Percentiles rank a stretch among this genome's conserved stretches.
These are phyloP conservation scores for Leguminivora glycinivorella DNA, from an alignment of 1,140 invertebrate genomes.

Conservation along the genomic window DNA sequence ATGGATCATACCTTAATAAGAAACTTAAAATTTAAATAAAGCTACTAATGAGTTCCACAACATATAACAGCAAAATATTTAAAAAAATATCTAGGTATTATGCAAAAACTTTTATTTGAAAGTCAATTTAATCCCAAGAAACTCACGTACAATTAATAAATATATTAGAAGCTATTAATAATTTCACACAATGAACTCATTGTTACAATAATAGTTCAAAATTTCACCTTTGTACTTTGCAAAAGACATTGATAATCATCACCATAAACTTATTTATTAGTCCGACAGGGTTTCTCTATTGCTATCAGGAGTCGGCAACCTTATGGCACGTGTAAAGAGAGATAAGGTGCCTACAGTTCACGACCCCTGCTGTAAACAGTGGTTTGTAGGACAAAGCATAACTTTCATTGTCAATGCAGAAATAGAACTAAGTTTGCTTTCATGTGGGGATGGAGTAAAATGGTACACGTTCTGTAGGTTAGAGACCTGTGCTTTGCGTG, in stretches of 20 bases:
- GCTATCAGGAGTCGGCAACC: slow-evolving; percentile 9
- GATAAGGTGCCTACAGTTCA: slow-evolving; percentile 1
- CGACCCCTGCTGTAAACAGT: slow-evolving; percentile 23
- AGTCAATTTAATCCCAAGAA: too few relatives aligned
- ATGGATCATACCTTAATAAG: too few relatives aligned
- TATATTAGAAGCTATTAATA: too few relatives aligned
- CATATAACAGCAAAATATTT: too few relatives aligned
- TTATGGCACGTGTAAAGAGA: not conserved
- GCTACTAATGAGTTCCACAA: too few relatives aligned
- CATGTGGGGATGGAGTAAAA: not conserved
- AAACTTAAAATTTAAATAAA: too few relatives aligned
- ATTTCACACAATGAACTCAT: not conserved
- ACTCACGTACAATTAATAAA: too few relatives aligned
- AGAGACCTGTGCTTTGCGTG: too few relatives aligned
- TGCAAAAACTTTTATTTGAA: too few relatives aligned
- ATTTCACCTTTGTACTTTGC: not conserved
- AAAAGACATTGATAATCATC: not conserved
- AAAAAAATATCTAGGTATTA: too few relatives aligned
- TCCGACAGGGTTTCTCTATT: not conserved
- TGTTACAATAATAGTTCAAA: not conserved
- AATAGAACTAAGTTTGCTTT: not conserved
- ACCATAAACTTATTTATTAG: not conserved
- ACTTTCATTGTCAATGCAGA: slow-evolving; percentile 11
- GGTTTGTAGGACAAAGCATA: slow-evolving; percentile 20
- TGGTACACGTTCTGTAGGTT: not conserved